Evolutionary conservation across 2,113 vertebrate genomes (phyloP), one percentile per base, ranked within the genome.

Genomic region (Acanthochromis polyacanthus): DNA sequence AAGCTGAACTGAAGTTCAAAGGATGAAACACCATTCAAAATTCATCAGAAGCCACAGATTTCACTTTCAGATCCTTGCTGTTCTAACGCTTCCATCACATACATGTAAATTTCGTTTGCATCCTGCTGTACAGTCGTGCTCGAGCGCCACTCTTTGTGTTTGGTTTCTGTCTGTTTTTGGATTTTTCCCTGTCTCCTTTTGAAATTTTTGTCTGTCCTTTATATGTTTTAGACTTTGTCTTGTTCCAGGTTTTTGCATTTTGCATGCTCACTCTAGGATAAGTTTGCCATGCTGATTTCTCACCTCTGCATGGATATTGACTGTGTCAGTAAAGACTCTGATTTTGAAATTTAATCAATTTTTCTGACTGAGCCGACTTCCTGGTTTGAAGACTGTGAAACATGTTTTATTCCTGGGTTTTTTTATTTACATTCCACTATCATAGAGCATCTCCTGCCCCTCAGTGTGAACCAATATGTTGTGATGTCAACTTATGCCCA

Each of bases 401-500:
- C 32, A 36, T 9, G 32, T 36, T 57, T 65, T 62, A 85, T 75
- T 75, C 76, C 70, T 64, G 61, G 11, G 51, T 61, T 56, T 71
- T 78, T 89, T 87, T 79, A 68, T 30, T 79, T 81, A 79, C 60
- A 72, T 72, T 69, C 58, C 80, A 69, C 55, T 69, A 36, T 46
- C 70, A 74, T 83, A 78, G 48, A 12, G 61, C 80, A 75, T 81
- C 68, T 25, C 8, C 19, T 32, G 48, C 84, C 68, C 38, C 67
- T 66, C 83, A 72, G 60, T 23, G 30, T 74, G 58, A 58, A 80
- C 71, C 58, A 14, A 48, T 60, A 65, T 81, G 69, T 83, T 91
- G 90, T 91, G 67, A 89, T 90, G 82, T 87, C 79, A 78, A 72
- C 57, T 10, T 80, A 85, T 84, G 66, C 69, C 59, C 80, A 82